Percentiles rank a stretch among this genome's conserved stretches.
Conservation (phyloP, 2,888 invertebrate genomes). For the Xanthia togata region DNA sequence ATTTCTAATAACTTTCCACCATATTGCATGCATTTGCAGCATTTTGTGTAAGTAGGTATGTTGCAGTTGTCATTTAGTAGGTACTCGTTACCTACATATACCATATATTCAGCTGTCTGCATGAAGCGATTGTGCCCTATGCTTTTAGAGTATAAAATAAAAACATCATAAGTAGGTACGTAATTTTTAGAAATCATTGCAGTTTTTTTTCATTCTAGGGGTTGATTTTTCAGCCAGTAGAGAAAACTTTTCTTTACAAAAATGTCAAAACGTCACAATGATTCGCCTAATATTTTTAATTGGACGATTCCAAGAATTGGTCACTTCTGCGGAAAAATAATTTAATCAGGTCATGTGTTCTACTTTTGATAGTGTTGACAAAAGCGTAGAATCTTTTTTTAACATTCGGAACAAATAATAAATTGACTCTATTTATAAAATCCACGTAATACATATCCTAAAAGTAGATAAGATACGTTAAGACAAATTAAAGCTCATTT, state of each 20-base stretch:
- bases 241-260: background rate
- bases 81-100: constrained; percentile 1
- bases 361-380: constrained; percentile 29
- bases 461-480: constrained; percentile 46
- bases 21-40: constrained; percentile 30
- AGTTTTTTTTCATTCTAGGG: background rate
- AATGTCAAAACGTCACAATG: background rate
- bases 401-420: constrained; percentile 26
- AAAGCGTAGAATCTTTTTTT: constrained; percentile 20
- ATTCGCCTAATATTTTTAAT: background rate
- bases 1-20: constrained; percentile 66
- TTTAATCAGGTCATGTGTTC: constrained; percentile 16
- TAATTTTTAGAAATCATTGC: background rate
- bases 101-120: background rate
- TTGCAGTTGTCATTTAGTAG: constrained; percentile 22
- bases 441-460: constrained; percentile 30
- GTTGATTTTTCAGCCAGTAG: background rate
- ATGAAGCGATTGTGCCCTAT: background rate
- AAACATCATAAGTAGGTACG: background rate
- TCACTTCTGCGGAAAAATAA: background rate
- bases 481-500: constrained; percentile 64
- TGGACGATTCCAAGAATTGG: background rate
- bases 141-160: background rate
- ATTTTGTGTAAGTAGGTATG: constrained; percentile 17
- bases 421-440: constrained; percentile 44